Evolutionary conservation across 2,888 invertebrate genomes (phyloP), one percentile per base, ranked within the genome.

Genomic region (Crepidodera aurea): DNA sequence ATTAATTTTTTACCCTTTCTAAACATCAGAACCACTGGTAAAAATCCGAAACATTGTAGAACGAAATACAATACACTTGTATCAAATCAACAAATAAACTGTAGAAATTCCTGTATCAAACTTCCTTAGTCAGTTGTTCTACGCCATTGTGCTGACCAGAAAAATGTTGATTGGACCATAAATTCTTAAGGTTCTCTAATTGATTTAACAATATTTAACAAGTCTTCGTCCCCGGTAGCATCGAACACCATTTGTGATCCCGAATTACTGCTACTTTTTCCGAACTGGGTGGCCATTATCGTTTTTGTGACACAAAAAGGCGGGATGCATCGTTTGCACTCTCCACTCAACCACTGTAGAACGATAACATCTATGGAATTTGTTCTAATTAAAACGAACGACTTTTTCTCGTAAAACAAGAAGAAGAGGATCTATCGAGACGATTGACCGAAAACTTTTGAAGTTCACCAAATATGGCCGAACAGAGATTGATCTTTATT

Each of bases 101-200:
- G n/a, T n/a, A n/a, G n/a, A n/a, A n/a, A n/a, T n/a, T n/a, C n/a
- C n/a, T n/a, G n/a, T n/a, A n/a, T n/a, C n/a, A n/a, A n/a, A n/a
- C n/a, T n/a, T n/a, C n/a, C n/a, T n/a, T n/a, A n/a, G n/a, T n/a
- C n/a, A n/a, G n/a, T n/a, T n/a, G 37, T 48, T 25, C 13, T 48
- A 48, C 62, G 54, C 48, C 50, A 37, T 18, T 62, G 62, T 25
- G 6, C 54, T 61, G 62, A 62, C 62, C 51, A 67, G 55, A 77
- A 73, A 76, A 74, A 77, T 77, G 75, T 77, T 77, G 75, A 77
- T 77, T 77, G 76, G 77, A 70, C 69, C 57, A 75, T 76, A 76
- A 76, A 76, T 75, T 72, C 68, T 60, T 58, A 56, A 54, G 59
- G 63, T 68, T 62, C 59, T 66, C 69, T 71, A 74, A 75, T 75